A percentile compares a stretch with the other conserved stretches of the same genome.
Conservation (phyloP, 1,140 invertebrate species). For the Sinella curviseta region DNA sequence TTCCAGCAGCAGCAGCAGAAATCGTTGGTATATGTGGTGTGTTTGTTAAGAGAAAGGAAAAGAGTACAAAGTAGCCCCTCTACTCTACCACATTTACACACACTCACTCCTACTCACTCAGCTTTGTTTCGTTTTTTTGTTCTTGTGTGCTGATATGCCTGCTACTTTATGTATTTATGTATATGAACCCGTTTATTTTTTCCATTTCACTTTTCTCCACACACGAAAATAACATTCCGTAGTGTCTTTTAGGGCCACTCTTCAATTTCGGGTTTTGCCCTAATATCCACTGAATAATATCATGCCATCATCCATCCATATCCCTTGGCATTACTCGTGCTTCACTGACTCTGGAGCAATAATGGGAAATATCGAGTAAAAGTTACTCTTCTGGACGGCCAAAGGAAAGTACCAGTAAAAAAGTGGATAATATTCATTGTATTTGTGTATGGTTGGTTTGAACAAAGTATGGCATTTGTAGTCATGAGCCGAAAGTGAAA, state of each 20-base stretch:
- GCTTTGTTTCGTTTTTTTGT: too few species aligned
- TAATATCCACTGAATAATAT: conserved; percentile 19
- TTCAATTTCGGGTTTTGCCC: conserved; percentile 13
- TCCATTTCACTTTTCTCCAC: neutral
- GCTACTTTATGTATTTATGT: conserved; percentile 18
- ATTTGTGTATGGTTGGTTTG: neutral
- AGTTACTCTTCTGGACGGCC: neutral
- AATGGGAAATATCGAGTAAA: conserved; percentile 15
- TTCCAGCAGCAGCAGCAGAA: too few species aligned
- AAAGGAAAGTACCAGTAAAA: neutral
- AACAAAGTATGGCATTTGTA: conserved; percentile 12
- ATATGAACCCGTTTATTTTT: conserved; percentile 18
- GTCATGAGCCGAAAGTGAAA: neutral
- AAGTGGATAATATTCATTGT: neutral
- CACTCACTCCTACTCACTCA: too few species aligned
- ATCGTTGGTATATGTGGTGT: neutral
- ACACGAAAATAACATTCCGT: neutral
- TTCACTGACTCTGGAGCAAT: conserved; percentile 1
- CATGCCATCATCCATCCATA: conserved; percentile 8
- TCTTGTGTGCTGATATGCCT: conserved; percentile 9
- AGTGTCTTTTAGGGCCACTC: neutral
- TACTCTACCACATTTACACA: neutral
- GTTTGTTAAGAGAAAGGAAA: too few species aligned
- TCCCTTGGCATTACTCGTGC: conserved; percentile 4
- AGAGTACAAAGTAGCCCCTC: neutral